Evolutionary conservation across 1,140 invertebrate genomes (phyloP).

Genomic region (Physella acuta): DNA sequence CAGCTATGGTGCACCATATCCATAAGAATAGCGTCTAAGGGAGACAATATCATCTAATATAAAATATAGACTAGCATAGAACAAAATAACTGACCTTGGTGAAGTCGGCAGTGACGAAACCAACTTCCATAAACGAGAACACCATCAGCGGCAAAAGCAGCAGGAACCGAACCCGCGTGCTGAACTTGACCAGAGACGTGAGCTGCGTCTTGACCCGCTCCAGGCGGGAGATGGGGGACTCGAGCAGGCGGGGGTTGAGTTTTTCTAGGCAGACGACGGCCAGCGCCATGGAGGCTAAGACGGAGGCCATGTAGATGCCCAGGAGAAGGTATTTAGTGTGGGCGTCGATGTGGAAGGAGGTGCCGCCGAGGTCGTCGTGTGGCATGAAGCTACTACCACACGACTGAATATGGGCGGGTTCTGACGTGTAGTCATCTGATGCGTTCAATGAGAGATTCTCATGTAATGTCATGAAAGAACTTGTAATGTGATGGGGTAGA

Average conservation of each 20-base stretch:
- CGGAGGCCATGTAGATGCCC: conserved; percentile 38
- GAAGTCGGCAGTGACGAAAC: conserved; percentile 42
- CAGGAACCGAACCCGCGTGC: conserved; percentile 32
- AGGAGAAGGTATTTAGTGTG: conserved; percentile 40
- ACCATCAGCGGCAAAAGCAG: conserved; percentile 35
- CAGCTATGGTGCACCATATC: too few relatives aligned
- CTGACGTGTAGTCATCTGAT: background rate
- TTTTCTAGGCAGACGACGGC: conserved; percentile 39
- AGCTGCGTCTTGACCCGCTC: conserved; percentile 28
- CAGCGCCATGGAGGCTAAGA: conserved; percentile 37
- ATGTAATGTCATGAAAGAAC: too few relatives aligned
- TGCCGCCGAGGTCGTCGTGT: conserved; percentile 28
- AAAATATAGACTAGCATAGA: too few relatives aligned
- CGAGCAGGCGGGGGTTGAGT: conserved; percentile 27
- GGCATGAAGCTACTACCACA: conserved; percentile 43
- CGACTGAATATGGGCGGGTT: conserved; percentile 10
- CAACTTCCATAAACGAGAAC: conserved; percentile 37
- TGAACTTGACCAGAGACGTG: conserved; percentile 38
- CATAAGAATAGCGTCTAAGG: too few relatives aligned
- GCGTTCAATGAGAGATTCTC: too few relatives aligned
- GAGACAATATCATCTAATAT: too few relatives aligned
- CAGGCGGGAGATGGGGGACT: background rate
- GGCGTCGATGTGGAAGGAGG: conserved; percentile 19
- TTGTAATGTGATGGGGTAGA: background rate
- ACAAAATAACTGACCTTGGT: conserved; percentile 41